phyloP scores from a whole-genome alignment of 2,888 invertebrate genomes.

The Bembecia ichneumoniformis region DNA sequence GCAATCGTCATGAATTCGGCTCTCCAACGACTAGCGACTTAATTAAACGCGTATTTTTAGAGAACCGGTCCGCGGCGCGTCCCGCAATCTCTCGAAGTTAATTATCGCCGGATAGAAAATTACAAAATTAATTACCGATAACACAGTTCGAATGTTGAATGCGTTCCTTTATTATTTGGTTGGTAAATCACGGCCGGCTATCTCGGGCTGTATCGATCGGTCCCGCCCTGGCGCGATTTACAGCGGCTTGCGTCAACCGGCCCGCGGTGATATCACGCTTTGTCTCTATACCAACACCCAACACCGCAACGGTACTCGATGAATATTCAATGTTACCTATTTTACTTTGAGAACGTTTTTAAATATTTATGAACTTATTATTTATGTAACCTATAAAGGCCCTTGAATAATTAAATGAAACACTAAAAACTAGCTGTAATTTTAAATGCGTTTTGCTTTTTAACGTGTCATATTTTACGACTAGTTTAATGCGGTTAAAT shows the following conservation, averaged over 20 bases:
- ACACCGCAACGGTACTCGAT: slow-evolving; percentile 14
- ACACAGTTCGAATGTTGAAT: slow-evolving; percentile 44
- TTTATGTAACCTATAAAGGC: not conserved
- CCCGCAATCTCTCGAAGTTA: slow-evolving; percentile 34
- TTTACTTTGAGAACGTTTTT: not conserved
- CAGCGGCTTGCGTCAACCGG: slow-evolving; percentile 44
- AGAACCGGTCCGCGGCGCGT: not conserved
- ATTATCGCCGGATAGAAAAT: slow-evolving; percentile 47
- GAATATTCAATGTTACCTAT: slow-evolving; percentile 15
- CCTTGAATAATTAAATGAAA: not conserved
- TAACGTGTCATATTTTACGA: slow-evolving; percentile 1
- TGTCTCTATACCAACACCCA: slow-evolving; percentile 26
- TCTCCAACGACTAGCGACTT: slow-evolving; percentile 2
- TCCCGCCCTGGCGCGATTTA: slow-evolving; percentile 42
- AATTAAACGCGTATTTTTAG: not conserved
- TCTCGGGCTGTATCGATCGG: slow-evolving; percentile 31
- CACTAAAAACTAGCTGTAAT: too few species aligned
- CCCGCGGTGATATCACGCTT: slow-evolving; percentile 34
- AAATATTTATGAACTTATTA: not conserved
- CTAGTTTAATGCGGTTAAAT: not conserved
- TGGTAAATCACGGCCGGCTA: slow-evolving; percentile 53
- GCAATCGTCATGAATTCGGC: slow-evolving; percentile 1
- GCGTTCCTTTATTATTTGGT: slow-evolving; percentile 45
- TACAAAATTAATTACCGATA: slow-evolving; percentile 57
- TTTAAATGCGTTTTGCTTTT: not conserved